Evolutionary conservation across 1,140 invertebrate species (phyloP).

Genomic region (Oscheius sp.): DNA sequence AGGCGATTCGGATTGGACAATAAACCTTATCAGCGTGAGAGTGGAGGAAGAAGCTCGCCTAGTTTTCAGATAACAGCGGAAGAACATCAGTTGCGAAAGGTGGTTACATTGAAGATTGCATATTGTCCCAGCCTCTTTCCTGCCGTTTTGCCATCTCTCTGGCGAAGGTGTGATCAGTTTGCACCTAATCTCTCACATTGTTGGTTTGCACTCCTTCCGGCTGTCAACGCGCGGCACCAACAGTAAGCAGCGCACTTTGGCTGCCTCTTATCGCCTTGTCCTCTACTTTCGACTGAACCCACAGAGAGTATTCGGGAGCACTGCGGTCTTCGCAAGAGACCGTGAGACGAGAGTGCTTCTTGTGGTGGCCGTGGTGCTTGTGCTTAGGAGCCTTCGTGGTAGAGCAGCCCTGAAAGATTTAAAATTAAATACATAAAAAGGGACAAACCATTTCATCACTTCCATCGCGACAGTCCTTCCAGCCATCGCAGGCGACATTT

Average conservation of each 20-base stretch:
- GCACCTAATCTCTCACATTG: too few relatives aligned
- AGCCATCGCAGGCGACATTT: constrained; percentile 73
- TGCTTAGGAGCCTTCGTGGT: constrained; percentile 21
- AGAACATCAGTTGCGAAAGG: too few relatives aligned
- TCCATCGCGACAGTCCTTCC: constrained; percentile 75
- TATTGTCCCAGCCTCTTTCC: too few relatives aligned
- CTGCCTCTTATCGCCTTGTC: background rate
- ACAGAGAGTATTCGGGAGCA: constrained; percentile 39
- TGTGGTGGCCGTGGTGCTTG: constrained; percentile 17
- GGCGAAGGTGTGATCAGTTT: too few relatives aligned
- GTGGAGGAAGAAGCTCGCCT: too few relatives aligned
- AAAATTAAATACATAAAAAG: background rate
- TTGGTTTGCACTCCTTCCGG: constrained; percentile 11
- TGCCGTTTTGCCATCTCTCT: too few relatives aligned
- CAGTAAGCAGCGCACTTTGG: constrained; percentile 1
- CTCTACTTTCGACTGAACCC: constrained; percentile 14
- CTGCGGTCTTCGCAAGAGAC: constrained; percentile 39
- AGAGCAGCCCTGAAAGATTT: background rate
- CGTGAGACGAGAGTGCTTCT: constrained; percentile 25
- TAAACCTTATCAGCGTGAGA: too few relatives aligned
- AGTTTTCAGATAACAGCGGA: too few relatives aligned
- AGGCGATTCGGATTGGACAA: too few relatives aligned
- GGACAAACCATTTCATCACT: constrained; percentile 71
- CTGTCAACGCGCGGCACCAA: background rate
- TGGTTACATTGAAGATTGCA: too few relatives aligned